Evolutionary conservation across 2,888 invertebrate species (phyloP).

Genomic region (Polymixis flavicincta): DNA sequence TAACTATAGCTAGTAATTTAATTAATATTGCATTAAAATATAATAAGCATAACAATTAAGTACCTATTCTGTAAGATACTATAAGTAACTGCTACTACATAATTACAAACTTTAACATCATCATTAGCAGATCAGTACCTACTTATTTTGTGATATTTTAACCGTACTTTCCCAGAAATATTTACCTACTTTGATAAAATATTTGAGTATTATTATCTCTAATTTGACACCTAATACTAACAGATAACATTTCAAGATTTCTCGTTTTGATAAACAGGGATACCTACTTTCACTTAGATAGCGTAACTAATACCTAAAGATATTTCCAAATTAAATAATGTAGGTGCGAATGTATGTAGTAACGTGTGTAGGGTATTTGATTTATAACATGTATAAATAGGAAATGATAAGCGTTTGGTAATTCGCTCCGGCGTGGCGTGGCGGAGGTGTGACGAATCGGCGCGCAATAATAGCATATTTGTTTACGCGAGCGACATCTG

Average conservation of each 20-base stretch:
- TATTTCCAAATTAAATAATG: constrained; percentile 43
- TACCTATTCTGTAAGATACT: constrained; percentile 8
- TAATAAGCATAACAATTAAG: constrained; percentile 13
- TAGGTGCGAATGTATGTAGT: constrained; percentile 27
- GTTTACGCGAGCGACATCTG: constrained; percentile 69
- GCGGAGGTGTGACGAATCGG: constrained; percentile 63
- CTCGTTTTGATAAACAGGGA: constrained; percentile 46
- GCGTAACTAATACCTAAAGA: constrained; percentile 18
- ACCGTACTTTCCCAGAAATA: constrained; percentile 31
- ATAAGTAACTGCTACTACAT: constrained; percentile 14
- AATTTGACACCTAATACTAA: constrained; percentile 50
- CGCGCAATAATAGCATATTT: constrained; percentile 66
- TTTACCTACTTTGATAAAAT: constrained; percentile 32
- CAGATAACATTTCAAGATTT: constrained; percentile 54
- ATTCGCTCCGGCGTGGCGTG: constrained; percentile 49
- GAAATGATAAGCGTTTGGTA: constrained; percentile 57
- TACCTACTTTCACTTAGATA: constrained; percentile 45
- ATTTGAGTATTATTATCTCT: constrained; percentile 44
- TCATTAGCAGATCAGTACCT: constrained; percentile 17
- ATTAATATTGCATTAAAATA: constrained; percentile 30
- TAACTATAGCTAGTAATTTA: constrained; percentile 25
- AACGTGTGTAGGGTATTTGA: constrained; percentile 49
- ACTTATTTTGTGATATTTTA: constrained; percentile 23
- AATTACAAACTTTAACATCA: constrained; percentile 17
- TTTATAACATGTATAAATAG: constrained; percentile 58